These are phyloP conservation scores for Psettodes erumei DNA, from an alignment of 2,113 vertebrate genomes.

Conservation along the genomic window DNA sequence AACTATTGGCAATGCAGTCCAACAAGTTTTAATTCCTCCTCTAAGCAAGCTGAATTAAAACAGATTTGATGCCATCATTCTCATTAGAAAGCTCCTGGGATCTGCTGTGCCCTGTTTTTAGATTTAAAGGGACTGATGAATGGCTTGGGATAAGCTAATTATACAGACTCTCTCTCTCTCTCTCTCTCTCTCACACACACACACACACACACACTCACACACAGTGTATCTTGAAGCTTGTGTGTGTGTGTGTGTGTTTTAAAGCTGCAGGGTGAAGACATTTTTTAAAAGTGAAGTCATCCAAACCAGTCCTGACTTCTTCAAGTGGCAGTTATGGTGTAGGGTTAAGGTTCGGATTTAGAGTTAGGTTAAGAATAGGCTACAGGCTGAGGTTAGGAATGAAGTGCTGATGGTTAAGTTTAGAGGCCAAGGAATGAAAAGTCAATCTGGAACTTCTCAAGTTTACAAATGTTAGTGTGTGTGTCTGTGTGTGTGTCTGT, in stretches of 20 bases:
- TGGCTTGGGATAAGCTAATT: constrained; percentile 53
- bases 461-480: not conserved
- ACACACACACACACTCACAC: no score
- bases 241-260: constrained; percentile 10
- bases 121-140: constrained; percentile 46
- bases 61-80: constrained; percentile 27
- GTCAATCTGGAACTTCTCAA: not conserved
- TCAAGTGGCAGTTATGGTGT: constrained; percentile 21
- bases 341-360: constrained; percentile 10
- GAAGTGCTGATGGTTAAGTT: not conserved
- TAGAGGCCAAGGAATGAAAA: constrained; percentile 1
- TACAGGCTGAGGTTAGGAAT: constrained; percentile 8
- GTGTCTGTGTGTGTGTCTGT: constrained; percentile 3
- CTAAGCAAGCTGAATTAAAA: constrained; percentile 2
- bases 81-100: constrained; percentile 42
- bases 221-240: constrained; percentile 9
- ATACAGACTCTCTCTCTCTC: constrained; percentile 30
- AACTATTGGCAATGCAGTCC: constrained; percentile 7
- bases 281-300: constrained; percentile 40
- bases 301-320: constrained; percentile 1
- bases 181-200: no score
- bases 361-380: constrained; percentile 18
- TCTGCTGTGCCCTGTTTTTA: constrained; percentile 45
- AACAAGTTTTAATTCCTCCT: constrained; percentile 23
- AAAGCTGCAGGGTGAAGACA: constrained; percentile 12